A percentile compares a stretch with the other conserved stretches of the same genome.
phyloP scores from a whole-genome alignment of 2,113 vertebrate species.

The Saimiri boliviensis region DNA sequence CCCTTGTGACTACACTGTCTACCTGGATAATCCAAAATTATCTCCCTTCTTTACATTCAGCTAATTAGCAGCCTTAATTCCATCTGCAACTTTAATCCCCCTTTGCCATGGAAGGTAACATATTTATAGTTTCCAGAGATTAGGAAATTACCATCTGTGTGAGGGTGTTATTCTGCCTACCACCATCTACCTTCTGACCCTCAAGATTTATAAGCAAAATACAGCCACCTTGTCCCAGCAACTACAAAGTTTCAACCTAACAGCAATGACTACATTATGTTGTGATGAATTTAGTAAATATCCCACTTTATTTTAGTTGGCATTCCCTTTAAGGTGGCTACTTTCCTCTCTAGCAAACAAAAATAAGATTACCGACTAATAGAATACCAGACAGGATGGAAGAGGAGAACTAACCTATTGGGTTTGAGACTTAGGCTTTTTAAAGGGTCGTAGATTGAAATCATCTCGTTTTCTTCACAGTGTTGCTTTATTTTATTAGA shows the following conservation, averaged over 20 bases:
- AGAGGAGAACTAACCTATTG: neutral
- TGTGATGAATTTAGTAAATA: neutral
- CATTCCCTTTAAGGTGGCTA: neutral
- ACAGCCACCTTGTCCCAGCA: neutral
- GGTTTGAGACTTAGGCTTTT: neutral
- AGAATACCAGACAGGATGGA: neutral
- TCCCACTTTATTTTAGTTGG: neutral
- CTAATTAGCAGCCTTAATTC: neutral
- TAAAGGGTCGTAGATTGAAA: neutral
- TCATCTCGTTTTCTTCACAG: neutral
- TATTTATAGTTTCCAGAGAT: neutral
- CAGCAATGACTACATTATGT: neutral
- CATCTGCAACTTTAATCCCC: neutral
- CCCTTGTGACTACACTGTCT: neutral
- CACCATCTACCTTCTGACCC: neutral
- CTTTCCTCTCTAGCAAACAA: neutral
- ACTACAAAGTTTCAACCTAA: neutral
- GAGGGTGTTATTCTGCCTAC: neutral
- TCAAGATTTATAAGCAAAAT: neutral
- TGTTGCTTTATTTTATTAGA: neutral
- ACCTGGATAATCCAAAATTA: neutral
- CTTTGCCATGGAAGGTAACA: neutral
- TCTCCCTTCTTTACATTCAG: neutral
- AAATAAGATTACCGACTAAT: neutral
- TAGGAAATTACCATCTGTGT: neutral